Evolutionary conservation across 2,888 invertebrate species (phyloP), one percentile per base, ranked within the genome.

Genomic region (Cerastis rubricosa): DNA sequence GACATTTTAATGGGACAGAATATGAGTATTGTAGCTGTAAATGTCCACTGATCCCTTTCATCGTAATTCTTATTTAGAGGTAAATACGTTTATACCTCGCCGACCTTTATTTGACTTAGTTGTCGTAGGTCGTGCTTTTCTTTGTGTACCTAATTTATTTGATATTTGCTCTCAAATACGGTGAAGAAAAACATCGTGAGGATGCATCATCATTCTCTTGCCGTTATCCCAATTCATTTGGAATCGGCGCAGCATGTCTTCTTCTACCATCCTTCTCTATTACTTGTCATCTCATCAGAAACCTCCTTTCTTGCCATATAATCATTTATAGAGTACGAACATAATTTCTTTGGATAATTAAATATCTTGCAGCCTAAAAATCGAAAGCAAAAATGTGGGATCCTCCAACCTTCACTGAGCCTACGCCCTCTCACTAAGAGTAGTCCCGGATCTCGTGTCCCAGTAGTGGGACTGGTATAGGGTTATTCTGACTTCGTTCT

Each of bases 381-480:
- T 22, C 22, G 0, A n/a, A 4, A 1, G 5, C 3, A 1, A 11
- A 51, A 54, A 54, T 54, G 6, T n/a, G 12, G n/a, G 0, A n/a
- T n/a, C 12, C 12, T 51, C 54, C 1, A 54, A 12, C 12, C 12
- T n/a, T 5, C 0, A 54, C 54, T n/a, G n/a, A 12, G n/a, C n/a
- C 9, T 0, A 51, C 9, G 51, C 11, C 22, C 51, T 22, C 4
- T n/a, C 51, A n/a, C 3, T 4, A 11, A 54, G 51, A 54, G 11
- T 22, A n/a, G 11, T n/a, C 1, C n/a, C 11, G 4, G n/a, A n/a
- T n/a, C n/a, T n/a, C n/a, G 11, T 12, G n/a, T 54, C n/a, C 12
- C 54, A n/a, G 12, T 2, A 12, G n/a, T n/a, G n/a, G n/a, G 5
- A n/a, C n/a, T 12, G n/a, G 12, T n/a, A 54, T 54, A n/a, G n/a